Percentiles rank a stretch among this genome's conserved stretches.
phyloP scores from a whole-genome alignment of 2,113 vertebrate species.

The Podarcis raffonei region DNA sequence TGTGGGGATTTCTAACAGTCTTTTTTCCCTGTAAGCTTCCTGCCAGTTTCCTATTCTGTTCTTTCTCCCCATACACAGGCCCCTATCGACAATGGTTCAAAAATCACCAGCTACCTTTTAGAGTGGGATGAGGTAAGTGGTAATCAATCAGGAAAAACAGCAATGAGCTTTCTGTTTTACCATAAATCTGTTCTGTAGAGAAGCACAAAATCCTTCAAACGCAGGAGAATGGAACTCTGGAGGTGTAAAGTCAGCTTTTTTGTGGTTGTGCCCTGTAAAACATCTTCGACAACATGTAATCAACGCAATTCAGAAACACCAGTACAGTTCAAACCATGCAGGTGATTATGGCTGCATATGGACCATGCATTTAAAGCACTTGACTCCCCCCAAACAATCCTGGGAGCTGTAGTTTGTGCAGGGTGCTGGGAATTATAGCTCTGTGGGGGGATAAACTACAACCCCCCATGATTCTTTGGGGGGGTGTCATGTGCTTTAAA shows the following conservation, averaged over 20 bases:
- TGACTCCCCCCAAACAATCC: too few species aligned
- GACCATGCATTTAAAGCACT: too few species aligned
- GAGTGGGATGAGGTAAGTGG: slow-evolving; percentile 95
- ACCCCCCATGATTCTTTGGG: too few species aligned
- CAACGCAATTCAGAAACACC: not conserved
- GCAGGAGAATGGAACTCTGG: slow-evolving; percentile 46
- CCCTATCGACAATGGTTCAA: slow-evolving; percentile 94
- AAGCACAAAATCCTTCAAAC: slow-evolving; percentile 29
- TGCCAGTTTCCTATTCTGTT: slow-evolving; percentile 30
- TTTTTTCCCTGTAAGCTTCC: not conserved
- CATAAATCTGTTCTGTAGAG: slow-evolving; percentile 43
- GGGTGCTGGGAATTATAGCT: too few species aligned
- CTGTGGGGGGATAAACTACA: too few species aligned
- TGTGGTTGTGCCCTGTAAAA: not conserved
- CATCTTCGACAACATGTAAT: not conserved
- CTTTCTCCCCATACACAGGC: slow-evolving; percentile 75
- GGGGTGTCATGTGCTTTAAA: too few species aligned
- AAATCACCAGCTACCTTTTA: slow-evolving; percentile 97
- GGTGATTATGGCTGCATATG: not conserved
- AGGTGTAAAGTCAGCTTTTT: too few species aligned
- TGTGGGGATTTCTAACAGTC: not conserved
- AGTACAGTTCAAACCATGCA: not conserved
- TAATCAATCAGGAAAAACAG: not conserved
- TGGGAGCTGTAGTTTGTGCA: too few species aligned
- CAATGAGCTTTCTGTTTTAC: slow-evolving; percentile 23